These are phyloP conservation scores for Ectropis grisescens DNA, from an alignment of 1,140 invertebrate genomes.

Conservation along the genomic window DNA sequence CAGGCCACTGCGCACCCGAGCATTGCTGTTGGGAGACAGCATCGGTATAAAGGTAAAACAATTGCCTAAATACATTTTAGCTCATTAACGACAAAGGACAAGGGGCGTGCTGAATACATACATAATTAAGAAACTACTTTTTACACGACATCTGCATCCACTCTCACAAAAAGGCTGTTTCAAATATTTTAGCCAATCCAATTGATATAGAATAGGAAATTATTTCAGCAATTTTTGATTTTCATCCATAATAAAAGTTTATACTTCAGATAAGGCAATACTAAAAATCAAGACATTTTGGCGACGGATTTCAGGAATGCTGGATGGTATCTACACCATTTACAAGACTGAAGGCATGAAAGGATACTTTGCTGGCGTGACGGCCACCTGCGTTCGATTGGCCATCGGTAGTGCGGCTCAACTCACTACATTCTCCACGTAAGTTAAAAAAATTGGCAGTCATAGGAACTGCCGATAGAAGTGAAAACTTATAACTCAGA, in stretches of 20 bases:
- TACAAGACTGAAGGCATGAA: constrained; percentile 79
- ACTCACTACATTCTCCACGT: constrained; percentile 52
- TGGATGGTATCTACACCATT: constrained; percentile 76
- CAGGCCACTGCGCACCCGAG: constrained; percentile 82
- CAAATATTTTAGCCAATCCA: no score
- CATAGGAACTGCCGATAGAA: no score
- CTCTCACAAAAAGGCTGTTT: no score
- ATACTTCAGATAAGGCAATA: no score
- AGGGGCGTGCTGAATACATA: no score
- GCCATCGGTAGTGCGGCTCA: constrained; percentile 49
- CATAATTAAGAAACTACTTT: no score
- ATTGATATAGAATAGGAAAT: no score
- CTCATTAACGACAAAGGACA: neutral
- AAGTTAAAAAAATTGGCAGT: constrained; percentile 69
- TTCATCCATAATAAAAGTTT: no score
- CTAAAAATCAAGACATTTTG: no score
- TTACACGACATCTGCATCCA: no score
- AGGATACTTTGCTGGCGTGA: constrained; percentile 64
- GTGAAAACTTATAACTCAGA: no score
- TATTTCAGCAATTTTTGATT: no score
- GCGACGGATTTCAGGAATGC: constrained; percentile 77
- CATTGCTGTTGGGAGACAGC: constrained; percentile 92
- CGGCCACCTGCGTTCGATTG: constrained; percentile 40
- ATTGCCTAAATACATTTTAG: neutral
- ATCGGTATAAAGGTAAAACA: constrained; percentile 72